These are phyloP conservation scores for Semicossyphus pulcher DNA, from an alignment of 2,113 vertebrate species.

Conservation along the genomic window DNA sequence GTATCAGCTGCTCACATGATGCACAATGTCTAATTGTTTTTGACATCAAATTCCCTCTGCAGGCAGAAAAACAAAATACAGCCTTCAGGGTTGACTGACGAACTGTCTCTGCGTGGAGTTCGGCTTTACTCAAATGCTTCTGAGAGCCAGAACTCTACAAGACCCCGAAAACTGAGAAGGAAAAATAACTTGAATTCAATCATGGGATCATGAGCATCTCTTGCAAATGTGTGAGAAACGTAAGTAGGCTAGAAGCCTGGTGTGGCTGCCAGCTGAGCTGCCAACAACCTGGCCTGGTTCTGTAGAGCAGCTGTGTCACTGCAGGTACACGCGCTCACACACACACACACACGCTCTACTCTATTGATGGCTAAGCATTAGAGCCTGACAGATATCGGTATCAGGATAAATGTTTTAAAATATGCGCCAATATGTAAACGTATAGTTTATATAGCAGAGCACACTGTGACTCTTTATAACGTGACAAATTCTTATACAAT, in stretches of 20 bases:
- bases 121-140: not conserved
- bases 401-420: not conserved
- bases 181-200: constrained; percentile 59
- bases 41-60: constrained; percentile 36
- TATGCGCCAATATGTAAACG: not conserved
- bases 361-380: not conserved
- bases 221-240: constrained; percentile 76
- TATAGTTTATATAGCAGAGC: not conserved
- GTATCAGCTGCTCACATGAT: constrained; percentile 39
- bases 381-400: not conserved
- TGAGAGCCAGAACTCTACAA: not conserved
- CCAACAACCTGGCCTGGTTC: constrained; percentile 58
- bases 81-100: not conserved
- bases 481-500: no score
- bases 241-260: constrained; percentile 56
- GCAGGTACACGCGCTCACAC: constrained; percentile 38
- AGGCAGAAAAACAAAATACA: constrained; percentile 12
- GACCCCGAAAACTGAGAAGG: constrained; percentile 33
- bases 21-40: constrained; percentile 44
- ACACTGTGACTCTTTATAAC: no score
- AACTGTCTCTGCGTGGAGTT: not conserved
- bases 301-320: constrained; percentile 65
- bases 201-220: constrained; percentile 52
- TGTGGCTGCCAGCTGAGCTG: constrained; percentile 67
- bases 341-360: not conserved